phyloP scores from a whole-genome alignment of 2,888 invertebrate genomes.

The Pandemis cinnamomeana region DNA sequence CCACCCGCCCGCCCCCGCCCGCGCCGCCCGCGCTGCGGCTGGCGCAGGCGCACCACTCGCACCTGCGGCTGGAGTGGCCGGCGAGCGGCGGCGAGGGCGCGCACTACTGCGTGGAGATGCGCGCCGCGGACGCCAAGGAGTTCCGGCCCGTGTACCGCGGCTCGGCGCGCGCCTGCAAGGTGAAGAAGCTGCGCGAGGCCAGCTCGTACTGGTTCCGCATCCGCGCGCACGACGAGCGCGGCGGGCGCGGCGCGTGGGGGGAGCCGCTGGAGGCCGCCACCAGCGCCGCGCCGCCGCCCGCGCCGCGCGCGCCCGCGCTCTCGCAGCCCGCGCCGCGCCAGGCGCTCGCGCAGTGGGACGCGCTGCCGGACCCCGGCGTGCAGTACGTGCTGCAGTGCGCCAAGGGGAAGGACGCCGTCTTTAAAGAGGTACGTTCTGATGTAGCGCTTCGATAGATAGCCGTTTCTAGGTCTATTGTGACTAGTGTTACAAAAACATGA shows the following conservation, averaged over 20 bases:
- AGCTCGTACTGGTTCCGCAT: slow-evolving; percentile 93
- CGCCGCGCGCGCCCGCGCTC: slow-evolving; percentile 89
- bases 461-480: too few relatives aligned
- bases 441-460: too few relatives aligned
- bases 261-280: slow-evolving; percentile 89
- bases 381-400: slow-evolving; percentile 90
- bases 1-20: slow-evolving; percentile 93
- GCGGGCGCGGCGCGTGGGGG: slow-evolving; percentile 93
- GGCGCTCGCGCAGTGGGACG: slow-evolving; percentile 68
- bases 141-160: slow-evolving; percentile 92
- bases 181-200: slow-evolving; percentile 92
- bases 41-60: slow-evolving; percentile 88
- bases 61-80: slow-evolving; percentile 95
- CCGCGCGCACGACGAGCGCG: slow-evolving; percentile 91
- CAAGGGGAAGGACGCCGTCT: slow-evolving; percentile 66
- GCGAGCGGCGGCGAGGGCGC: slow-evolving; percentile 89
- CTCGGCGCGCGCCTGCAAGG: slow-evolving; percentile 89
- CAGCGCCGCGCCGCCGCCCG: slow-evolving; percentile 91
- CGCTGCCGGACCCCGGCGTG: slow-evolving; percentile 88
- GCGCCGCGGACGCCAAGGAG: slow-evolving; percentile 86
- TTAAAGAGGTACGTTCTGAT: slow-evolving; percentile 64
- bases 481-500: too few relatives aligned
- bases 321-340: slow-evolving; percentile 75
- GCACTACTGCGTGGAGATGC: slow-evolving; percentile 93
- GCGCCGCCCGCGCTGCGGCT: slow-evolving; percentile 91